Base-by-base conservation (phyloP, 2,888 invertebrate species). In the Thecophora atra region DNA sequence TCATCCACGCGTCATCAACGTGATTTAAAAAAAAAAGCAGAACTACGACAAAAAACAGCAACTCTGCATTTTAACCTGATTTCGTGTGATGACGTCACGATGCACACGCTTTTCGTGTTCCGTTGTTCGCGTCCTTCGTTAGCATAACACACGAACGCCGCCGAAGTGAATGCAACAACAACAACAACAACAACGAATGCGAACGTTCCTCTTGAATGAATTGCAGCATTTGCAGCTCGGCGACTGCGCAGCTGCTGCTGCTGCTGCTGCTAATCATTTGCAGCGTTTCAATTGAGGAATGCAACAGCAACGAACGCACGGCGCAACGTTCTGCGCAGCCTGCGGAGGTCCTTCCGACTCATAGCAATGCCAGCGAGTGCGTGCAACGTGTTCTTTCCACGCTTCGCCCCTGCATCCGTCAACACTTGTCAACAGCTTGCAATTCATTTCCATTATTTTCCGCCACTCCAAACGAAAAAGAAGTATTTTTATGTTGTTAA, bases 181-280 rank as follows among this genome's bases (percentile, higher is more conserved):
- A 21, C 19, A 26, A 21, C 56, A 24, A 56, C n/a, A 56, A 24
- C 56, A 15, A 21, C 24, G 26, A 15, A 56, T 26, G 56, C 15
- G 21, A 26, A 13, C 56, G 15, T n/a, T 17, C n/a, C 30, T 60
- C 60, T 60, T 60, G 30, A 60, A 60, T 60, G 60, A 60, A 60
- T 30, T 28, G n/a, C 26, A 44, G n/a, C n/a, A n/a, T n/a, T n/a
- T n/a, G n/a, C n/a, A n/a, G n/a, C n/a, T n/a, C n/a, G n/a, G n/a
- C 37, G 37, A 37, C 6, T 37, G 37, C 11, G 37, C 6, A 37
- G 37, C 37, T 8, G 37, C 37, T 8, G 37, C 37, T 8, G 37
- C 37, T 1, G 37, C 47, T 47, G 37, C 37, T 8, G 37, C 37
- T 8, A 11, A 6, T 1, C 7, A 11, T 47, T 47, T n/a, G 47